Percentiles rank a stretch among this genome's conserved stretches.
phyloP scores from a whole-genome alignment of 2,113 vertebrate species.

The Onychorhynchus coronatus region DNA sequence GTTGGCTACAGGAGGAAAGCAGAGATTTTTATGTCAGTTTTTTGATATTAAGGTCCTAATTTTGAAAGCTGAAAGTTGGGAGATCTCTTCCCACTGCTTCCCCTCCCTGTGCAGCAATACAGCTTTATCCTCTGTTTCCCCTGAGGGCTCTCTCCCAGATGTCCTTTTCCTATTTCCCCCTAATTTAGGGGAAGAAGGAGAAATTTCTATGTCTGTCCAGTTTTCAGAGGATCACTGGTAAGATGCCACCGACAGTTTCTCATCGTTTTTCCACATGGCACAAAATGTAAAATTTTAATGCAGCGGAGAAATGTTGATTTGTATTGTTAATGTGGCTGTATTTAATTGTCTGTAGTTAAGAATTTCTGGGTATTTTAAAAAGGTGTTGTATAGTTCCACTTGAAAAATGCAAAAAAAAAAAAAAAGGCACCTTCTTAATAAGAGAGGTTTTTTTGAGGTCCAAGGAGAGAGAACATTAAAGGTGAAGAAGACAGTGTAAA shows the following conservation, averaged over 20 bases:
- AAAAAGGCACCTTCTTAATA: background rate
- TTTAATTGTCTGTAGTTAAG: background rate
- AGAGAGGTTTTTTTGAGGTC: background rate
- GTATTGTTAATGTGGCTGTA: background rate
- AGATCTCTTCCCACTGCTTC: background rate
- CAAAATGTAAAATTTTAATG: background rate
- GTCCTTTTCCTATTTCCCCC: background rate
- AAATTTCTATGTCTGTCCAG: background rate
- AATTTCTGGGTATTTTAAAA: background rate
- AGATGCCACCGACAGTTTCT: background rate
- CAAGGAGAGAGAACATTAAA: background rate
- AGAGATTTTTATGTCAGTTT: background rate
- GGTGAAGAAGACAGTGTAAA: background rate
- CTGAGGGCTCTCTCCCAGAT: background rate
- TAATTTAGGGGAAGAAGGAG: background rate
- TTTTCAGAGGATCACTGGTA: background rate
- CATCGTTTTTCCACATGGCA: background rate
- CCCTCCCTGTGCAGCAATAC: background rate
- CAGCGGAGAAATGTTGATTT: background rate
- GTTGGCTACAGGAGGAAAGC: background rate
- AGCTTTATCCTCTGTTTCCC: background rate
- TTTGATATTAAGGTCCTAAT: background rate
- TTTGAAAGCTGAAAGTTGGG: background rate
- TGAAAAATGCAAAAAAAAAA: background rate
- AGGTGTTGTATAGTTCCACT: background rate